Evolutionary conservation across 2,797 vertebrate genomes (phyloP).

Genomic region (Ceryle rudis): DNA sequence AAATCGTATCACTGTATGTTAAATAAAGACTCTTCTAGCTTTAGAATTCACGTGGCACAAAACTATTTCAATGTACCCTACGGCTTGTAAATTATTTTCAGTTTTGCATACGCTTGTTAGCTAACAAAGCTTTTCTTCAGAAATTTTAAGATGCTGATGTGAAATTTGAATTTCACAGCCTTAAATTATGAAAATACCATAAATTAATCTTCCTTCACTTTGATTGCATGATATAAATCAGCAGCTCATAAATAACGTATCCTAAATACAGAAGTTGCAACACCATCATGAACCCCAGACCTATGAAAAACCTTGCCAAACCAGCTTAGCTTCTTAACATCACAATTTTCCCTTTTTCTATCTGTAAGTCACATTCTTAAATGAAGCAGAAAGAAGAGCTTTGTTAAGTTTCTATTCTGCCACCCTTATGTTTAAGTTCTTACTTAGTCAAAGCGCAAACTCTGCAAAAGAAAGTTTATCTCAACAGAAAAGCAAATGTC

Average conservation of each 20-base stretch:
- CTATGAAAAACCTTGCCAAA: not conserved
- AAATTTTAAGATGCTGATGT: not conserved
- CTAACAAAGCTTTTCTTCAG: not conserved
- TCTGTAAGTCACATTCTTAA: not conserved
- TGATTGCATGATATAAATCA: not conserved
- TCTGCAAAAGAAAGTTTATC: not conserved
- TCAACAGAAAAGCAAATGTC: not conserved
- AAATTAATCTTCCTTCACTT: not conserved
- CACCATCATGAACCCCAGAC: not conserved
- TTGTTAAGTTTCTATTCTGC: not conserved
- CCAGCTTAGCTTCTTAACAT: not conserved
- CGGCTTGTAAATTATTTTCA: not conserved
- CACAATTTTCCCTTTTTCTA: not conserved
- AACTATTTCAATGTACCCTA: not conserved
- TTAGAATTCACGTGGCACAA: not conserved
- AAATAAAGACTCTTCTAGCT: not conserved
- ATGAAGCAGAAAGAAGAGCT: not conserved
- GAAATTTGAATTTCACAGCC: not conserved
- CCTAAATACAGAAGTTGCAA: not conserved
- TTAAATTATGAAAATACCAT: not conserved
- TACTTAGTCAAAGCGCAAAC: not conserved
- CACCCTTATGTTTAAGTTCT: not conserved
- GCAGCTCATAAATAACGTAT: not conserved
- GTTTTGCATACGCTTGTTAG: not conserved
- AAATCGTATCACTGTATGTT: not conserved